These are phyloP conservation scores for Diphyllodes magnificus DNA, from an alignment of 2,113 vertebrate genomes.

Conservation along the genomic window DNA sequence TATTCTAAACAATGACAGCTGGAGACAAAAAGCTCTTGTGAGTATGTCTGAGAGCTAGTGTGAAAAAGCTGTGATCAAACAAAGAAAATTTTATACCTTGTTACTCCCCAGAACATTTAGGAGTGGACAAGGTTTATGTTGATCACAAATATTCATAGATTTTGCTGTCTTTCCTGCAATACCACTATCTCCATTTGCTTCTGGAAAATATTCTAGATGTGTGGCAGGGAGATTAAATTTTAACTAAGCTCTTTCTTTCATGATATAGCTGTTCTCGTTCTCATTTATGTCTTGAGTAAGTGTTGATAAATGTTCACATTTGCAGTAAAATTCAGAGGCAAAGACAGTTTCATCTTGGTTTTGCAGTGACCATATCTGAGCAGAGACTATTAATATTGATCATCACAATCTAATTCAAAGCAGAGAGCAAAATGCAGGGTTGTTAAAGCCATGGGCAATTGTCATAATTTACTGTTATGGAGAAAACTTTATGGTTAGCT, in stretches of 20 bases:
- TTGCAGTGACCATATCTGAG: conserved; percentile 12
- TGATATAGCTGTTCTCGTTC: conserved; percentile 1
- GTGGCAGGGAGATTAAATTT: neutral
- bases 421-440: neutral
- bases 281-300: neutral
- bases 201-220: neutral
- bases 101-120: neutral
- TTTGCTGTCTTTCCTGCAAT: neutral
- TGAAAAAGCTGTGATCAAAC: neutral
- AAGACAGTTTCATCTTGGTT: neutral
- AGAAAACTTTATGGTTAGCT: neutral
- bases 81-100: neutral
- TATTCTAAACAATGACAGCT: neutral
- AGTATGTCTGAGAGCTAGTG: neutral
- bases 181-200: neutral
- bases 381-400: conserved; percentile 52
- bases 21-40: neutral
- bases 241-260: conserved; percentile 1
- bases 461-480: conserved; percentile 9
- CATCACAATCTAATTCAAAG: conserved; percentile 23
- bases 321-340: conserved; percentile 21
- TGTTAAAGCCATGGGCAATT: neutral
- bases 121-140: neutral
- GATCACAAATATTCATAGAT: neutral
- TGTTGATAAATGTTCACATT: conserved; percentile 34